Percentiles rank a stretch among this genome's conserved stretches.
phyloP scores from a whole-genome alignment of 1,140 invertebrate species.

The Ptiloglossa arizonensis region DNA sequence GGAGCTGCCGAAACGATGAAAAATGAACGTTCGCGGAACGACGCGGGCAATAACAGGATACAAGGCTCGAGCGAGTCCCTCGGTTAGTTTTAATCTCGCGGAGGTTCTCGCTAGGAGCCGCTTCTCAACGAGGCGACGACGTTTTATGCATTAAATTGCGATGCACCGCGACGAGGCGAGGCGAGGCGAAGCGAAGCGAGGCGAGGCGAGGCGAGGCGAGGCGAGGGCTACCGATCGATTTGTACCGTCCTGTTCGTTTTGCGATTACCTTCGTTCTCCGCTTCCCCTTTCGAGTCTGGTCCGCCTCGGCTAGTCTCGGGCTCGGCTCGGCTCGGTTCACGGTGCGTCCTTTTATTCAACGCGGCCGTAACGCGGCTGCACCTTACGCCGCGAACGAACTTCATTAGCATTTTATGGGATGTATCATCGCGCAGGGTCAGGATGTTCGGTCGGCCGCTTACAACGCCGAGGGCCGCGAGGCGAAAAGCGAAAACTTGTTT shows the following conservation, averaged over 20 bases:
- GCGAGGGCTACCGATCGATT: constrained; percentile 53
- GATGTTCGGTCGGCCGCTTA: constrained; percentile 28
- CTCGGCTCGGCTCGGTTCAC: too few species aligned
- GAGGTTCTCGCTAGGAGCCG: not conserved
- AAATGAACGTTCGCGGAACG: constrained; percentile 1
- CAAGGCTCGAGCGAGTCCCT: not conserved
- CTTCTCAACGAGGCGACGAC: constrained; percentile 42
- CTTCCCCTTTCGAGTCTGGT: too few species aligned
- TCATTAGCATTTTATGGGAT: constrained; percentile 72
- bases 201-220: too few species aligned
- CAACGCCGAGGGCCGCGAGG: not conserved
- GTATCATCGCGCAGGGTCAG: constrained; percentile 46
- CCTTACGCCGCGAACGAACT: constrained; percentile 60
- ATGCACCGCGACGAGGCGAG: constrained; percentile 16
- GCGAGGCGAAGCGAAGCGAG: too few species aligned
- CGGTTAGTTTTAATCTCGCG: constrained; percentile 41
- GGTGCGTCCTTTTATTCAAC: constrained; percentile 13
- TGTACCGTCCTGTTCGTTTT: constrained; percentile 7
- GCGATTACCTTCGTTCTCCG: not conserved
- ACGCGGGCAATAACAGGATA: constrained; percentile 29
- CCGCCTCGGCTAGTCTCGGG: too few species aligned
- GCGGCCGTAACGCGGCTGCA: constrained; percentile 46
- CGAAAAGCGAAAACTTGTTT: constrained; percentile 1
- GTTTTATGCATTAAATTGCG: constrained; percentile 51
- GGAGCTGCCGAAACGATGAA: constrained; percentile 31